Evolutionary conservation across 2,888 invertebrate genomes (phyloP), one percentile per base, ranked within the genome.

Genomic region (Spilosoma lubricipeda): DNA sequence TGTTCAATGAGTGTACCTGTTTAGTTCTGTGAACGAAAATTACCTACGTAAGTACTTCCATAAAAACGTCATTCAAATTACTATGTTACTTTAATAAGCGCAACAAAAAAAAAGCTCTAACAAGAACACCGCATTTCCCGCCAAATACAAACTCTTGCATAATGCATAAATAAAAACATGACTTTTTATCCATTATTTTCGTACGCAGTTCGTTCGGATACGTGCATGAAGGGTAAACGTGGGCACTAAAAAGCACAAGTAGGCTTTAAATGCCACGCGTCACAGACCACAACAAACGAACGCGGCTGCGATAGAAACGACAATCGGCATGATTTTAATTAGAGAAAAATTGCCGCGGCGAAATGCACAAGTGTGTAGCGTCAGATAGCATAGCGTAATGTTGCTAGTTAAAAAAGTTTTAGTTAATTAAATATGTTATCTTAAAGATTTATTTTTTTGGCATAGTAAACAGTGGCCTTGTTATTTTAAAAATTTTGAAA

Each of bases 321-420:
- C 95, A 95, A 95, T 95, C 93, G 92, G 90, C 89, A 95, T 95
- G 93, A 94, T 94, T 95, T 95, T 95, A 95, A 95, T 95, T 95
- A 95, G 95, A 95, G 94, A 95, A 95, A 95, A 95, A 95, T 92
- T 93, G 91, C 93, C 90, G 91, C 87, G 82, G 90, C 86, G 86
- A 94, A 94, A 92, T 93, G 93, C 88, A 88, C 93, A 93, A 90
- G 89, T 85, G 81, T 79, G 80, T 82, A 91, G 81, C 83, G 92
- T 87, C 86, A 79, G 89, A 82, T 73, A 68, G 68, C 68, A 2
- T 30, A 45, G 11, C n/a, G 9, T 30, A 64, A 48, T 71, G n/a
- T 70, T 45, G 59, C 18, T 20, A 27, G 20, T 4, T 42, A 1
- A 59, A 70, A 69, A 39, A 36, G 23, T 39, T 65, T 66, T 36